Evolutionary conservation across 2,113 vertebrate species (phyloP).

Genomic region (Struthio camelus): DNA sequence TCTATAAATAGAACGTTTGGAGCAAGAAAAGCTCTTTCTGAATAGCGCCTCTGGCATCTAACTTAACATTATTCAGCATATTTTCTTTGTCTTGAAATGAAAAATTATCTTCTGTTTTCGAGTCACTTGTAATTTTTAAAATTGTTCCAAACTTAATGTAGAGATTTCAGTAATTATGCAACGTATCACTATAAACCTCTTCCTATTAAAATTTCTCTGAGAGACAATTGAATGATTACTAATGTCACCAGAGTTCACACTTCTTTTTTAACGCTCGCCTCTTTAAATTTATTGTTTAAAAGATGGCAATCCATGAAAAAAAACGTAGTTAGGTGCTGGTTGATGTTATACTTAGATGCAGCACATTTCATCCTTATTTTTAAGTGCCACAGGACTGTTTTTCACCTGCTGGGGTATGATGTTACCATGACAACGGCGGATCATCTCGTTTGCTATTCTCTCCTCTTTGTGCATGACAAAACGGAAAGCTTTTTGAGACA

Average conservation of each 20-base stretch:
- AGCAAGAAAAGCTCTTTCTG: not conserved
- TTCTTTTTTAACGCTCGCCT: not conserved
- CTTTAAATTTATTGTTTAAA: not conserved
- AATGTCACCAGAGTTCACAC: not conserved
- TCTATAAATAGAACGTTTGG: not conserved
- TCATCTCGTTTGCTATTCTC: not conserved
- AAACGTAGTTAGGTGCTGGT: not conserved
- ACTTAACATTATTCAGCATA: not conserved
- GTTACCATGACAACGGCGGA: slow-evolving; percentile 52
- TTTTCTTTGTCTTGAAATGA: not conserved
- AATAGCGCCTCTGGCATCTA: slow-evolving; percentile 13
- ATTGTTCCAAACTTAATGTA: not conserved
- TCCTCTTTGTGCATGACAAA: not conserved
- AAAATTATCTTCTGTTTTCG: not conserved
- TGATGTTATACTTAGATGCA: not conserved
- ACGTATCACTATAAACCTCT: not conserved
- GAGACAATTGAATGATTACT: not conserved
- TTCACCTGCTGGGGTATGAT: slow-evolving; percentile 43
- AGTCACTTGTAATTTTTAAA: not conserved
- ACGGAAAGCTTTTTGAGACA: not conserved
- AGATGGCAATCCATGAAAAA: not conserved
- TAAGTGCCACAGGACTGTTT: not conserved
- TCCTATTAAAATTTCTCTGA: not conserved
- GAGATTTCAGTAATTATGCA: not conserved
- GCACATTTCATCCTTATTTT: not conserved